Evolutionary conservation across 1,140 invertebrate species (phyloP).

Genomic region (Atta cephalotes): DNA sequence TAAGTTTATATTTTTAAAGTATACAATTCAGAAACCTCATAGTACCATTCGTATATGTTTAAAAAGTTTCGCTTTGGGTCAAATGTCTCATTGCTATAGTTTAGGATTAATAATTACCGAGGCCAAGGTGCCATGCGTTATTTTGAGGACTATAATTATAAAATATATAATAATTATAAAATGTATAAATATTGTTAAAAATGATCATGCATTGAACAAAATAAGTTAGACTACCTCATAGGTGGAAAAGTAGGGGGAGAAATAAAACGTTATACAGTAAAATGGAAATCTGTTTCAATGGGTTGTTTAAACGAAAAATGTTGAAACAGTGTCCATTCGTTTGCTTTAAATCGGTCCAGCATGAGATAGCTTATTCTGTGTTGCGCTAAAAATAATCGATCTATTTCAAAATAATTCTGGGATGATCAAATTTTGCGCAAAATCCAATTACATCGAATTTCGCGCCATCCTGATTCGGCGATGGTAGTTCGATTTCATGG

Average conservation of each 20-base stretch:
- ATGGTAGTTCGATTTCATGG: conserved; percentile 21
- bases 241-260: too few relatives aligned
- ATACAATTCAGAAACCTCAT: too few relatives aligned
- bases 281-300: conserved; percentile 29
- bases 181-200: too few relatives aligned
- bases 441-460: conserved; percentile 40
- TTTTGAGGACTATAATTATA: too few relatives aligned
- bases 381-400: conserved; percentile 44
- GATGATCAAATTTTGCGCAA: conserved; percentile 37
- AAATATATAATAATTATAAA: too few relatives aligned
- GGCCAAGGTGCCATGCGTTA: too few relatives aligned
- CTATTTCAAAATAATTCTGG: conserved; percentile 39
- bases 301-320: conserved; percentile 23
- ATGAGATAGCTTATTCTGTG: conserved; percentile 33
- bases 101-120: too few relatives aligned
- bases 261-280: not conserved
- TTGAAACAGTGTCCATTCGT: conserved; percentile 27
- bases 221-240: not conserved
- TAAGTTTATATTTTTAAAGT: too few relatives aligned
- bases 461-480: not conserved
- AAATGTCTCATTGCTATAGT: too few relatives aligned
- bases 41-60: too few relatives aligned
- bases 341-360: conserved; percentile 17
- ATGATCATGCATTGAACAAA: not conserved
- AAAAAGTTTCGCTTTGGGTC: too few relatives aligned